Base-by-base conservation (phyloP, 2,113 vertebrate species). In the Spilogale gracilis region DNA sequence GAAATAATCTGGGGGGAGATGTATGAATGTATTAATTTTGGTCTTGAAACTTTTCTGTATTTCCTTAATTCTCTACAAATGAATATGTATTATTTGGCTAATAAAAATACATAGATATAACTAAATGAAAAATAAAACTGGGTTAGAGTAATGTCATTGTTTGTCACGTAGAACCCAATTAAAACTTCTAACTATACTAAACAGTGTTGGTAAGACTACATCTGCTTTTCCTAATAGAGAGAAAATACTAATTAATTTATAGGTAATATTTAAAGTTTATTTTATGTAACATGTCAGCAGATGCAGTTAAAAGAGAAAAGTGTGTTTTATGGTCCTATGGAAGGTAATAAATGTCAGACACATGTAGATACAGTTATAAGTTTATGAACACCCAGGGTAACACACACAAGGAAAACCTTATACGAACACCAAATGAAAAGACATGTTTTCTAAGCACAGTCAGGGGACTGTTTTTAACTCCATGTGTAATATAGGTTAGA, bases 281-380 rank as follows among this genome's bases (percentile, higher is more conserved):
- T 98, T 98, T 96, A 97, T 97, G 78, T 94, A 95, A n/a, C 83
- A 97, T 80, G 95, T 94, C 93, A 98, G 94, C 38, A 97, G 95
- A 97, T 20, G 60, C 86, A 97, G 76, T 98, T 97, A 96, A 97
- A 98, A 89, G 89, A 93, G 91, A 97, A 95, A 89, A 86, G 50
- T 67, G n/a, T 96, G n/a, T 71, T 97, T 98, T 97, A 97, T 20
- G 25, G 94, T 97, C 74, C 89, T 97, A 52, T n/a, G 89, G 96
- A 97, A 98, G 95, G 82, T 73, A 97, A 71, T 95, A 97, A 98
- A 96, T 96, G 89, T 78, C 96, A 92, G 74, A 43, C 58, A 98
- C 97, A 96, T 73, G 94, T 92, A 98, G 86, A 95, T 69, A 52
- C 80, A 95, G 90, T 96, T 97, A 65, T 92, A 98, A 95, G 81